Conservation (phyloP, 2,113 vertebrate genomes). For the Panurus biarmicus region DNA sequence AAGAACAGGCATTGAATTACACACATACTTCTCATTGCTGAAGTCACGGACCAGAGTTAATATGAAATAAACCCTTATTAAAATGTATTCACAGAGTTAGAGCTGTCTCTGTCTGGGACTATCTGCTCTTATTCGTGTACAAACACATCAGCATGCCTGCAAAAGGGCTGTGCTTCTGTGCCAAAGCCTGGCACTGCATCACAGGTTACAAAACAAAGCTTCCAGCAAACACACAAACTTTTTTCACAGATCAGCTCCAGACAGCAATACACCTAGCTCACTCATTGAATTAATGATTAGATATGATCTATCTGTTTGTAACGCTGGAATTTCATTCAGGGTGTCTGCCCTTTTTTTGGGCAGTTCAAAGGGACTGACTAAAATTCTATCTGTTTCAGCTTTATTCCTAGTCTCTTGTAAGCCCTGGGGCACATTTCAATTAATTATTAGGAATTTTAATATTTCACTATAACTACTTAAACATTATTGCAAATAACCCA, state of each 20-base stretch:
- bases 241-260: background rate
- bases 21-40: background rate
- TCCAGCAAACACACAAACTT: background rate
- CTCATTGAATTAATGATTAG: background rate
- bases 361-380: background rate
- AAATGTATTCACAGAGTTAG: background rate
- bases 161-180: background rate
- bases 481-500: background rate
- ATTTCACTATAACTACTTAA: background rate
- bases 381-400: background rate
- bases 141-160: conserved; percentile 18
- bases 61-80: conserved; percentile 24
- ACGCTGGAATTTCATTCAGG: background rate
- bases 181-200: conserved; percentile 22
- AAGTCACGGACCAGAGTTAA: background rate
- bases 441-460: background rate
- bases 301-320: background rate
- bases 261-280: background rate
- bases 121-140: background rate
- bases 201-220: conserved; percentile 31
- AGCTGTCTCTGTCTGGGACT: conserved; percentile 6
- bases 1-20: background rate
- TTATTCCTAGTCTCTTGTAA: background rate
- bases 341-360: background rate
- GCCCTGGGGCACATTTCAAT: background rate